phyloP scores from a whole-genome alignment of 1,140 invertebrate genomes.

The Drosophila insularis region DNA sequence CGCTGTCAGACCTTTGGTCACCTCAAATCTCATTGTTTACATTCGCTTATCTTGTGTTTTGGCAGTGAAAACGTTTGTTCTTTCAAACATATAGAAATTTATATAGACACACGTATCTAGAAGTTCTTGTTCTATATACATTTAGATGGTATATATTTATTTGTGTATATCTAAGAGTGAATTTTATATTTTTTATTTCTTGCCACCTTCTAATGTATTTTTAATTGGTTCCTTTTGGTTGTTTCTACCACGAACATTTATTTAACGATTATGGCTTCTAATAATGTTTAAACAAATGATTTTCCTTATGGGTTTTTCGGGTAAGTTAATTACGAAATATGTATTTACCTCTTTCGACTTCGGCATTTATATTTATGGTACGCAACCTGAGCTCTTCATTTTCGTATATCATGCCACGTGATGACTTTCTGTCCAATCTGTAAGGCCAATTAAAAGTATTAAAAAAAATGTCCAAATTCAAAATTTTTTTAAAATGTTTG shows the following conservation, averaged over 20 bases:
- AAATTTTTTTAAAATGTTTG: neutral
- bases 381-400: conserved; percentile 95
- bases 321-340: conserved; percentile 23
- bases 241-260: neutral
- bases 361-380: conserved; percentile 96
- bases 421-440: conserved; percentile 91
- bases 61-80: conserved; percentile 54
- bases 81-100: conserved; percentile 24
- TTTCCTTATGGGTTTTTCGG: conserved; percentile 22
- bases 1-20: conserved; percentile 52
- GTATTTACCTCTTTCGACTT: conserved; percentile 91
- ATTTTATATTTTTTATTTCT: conserved; percentile 43
- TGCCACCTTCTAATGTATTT: conserved; percentile 60
- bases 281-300: conserved; percentile 39
- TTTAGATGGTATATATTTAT: conserved; percentile 14
- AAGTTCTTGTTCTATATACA: conserved; percentile 1
- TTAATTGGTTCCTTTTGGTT: conserved; percentile 63
- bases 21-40: conserved; percentile 65
- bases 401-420: conserved; percentile 93
- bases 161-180: conserved; percentile 25
- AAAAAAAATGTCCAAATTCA: neutral
- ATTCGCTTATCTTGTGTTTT: conserved; percentile 60
- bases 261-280: conserved; percentile 53
- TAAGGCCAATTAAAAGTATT: conserved; percentile 37
- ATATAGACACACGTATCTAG: conserved; percentile 16